Evolutionary conservation across 1,140 invertebrate species (phyloP).

Genomic region (Leptinotarsa texana): DNA sequence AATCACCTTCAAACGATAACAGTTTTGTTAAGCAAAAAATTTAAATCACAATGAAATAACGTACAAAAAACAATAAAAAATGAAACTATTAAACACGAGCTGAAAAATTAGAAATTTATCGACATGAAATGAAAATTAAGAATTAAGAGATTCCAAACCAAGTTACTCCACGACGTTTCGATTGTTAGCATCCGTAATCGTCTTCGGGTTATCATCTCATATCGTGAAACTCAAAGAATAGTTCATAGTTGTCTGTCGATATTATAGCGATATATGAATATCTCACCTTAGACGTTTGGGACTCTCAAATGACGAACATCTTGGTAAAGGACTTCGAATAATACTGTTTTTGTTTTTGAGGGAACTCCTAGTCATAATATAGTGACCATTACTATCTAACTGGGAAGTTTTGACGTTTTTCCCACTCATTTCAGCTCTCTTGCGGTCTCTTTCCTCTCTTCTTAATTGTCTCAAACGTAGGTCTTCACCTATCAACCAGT

Average conservation of each 20-base stretch:
- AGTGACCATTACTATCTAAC: conserved; percentile 46
- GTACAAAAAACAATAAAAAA: too few relatives aligned
- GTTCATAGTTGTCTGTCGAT: neutral
- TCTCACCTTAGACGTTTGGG: conserved; percentile 69
- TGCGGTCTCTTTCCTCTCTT: conserved; percentile 59
- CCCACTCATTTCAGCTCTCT: conserved; percentile 51
- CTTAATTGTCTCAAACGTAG: conserved; percentile 60
- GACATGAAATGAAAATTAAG: too few relatives aligned
- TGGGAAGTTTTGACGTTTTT: conserved; percentile 33
- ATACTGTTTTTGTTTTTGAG: conserved; percentile 61
- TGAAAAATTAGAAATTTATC: too few relatives aligned
- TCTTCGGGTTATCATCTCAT: neutral
- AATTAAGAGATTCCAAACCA: too few relatives aligned
- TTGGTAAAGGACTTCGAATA: conserved; percentile 55
- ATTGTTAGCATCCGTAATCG: too few relatives aligned
- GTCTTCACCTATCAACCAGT: conserved; percentile 84
- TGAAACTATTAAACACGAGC: too few relatives aligned
- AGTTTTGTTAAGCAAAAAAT: too few relatives aligned
- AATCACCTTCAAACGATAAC: too few relatives aligned
- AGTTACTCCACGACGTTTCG: too few relatives aligned
- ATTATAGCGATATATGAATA: too few relatives aligned
- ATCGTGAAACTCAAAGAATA: neutral
- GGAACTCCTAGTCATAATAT: conserved; percentile 63
- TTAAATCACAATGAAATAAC: too few relatives aligned
- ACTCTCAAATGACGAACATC: conserved; percentile 78